Base-by-base conservation (phyloP, 2,888 invertebrate genomes). In the Ctena decussata region DNA sequence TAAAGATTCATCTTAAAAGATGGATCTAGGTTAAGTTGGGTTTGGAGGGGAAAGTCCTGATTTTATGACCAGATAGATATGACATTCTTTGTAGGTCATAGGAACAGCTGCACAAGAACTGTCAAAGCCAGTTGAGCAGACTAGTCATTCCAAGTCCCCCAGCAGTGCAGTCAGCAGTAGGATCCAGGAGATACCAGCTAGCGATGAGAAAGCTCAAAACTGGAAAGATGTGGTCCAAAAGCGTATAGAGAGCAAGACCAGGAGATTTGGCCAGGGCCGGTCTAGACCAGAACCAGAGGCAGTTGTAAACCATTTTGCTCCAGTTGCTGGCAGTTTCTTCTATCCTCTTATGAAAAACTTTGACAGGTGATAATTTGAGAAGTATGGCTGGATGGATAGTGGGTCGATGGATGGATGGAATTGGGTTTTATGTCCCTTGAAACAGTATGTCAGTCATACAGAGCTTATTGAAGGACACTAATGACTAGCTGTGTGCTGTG, bases 321-420 rank as follows among this genome's bases (percentile, higher is more conserved):
- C 97, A 0, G 97, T 98, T 0, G 98, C 97, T 0, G 97, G 98
- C 0, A 97, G 97, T 70, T 99, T 98, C 94, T 98, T 98, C 96
- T 98, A 98, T 94, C 98, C 98, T 0, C 89, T 95, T 30, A 89
- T 95, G 91, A 89, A 85, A 49, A 88, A 93, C 76, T 94, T 92
- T 92, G 94, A 94, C 89, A 92, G 92, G 95, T 95, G 77, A 65
- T 35, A 46, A n/a, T n/a, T n/a, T n/a, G n/a, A n/a, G n/a, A n/a
- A n/a, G n/a, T n/a, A n/a, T n/a, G n/a, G n/a, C n/a, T n/a, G n/a
- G n/a, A n/a, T n/a, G n/a, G n/a, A n/a, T n/a, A n/a, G n/a, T n/a
- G n/a, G n/a, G n/a, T n/a, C n/a, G n/a, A n/a, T n/a, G n/a, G n/a
- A n/a, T n/a, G n/a, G n/a, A n/a, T n/a, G n/a, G n/a, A n/a, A n/a